Evolutionary conservation across 2,113 vertebrate genomes (phyloP), one percentile per base, ranked within the genome.

Genomic region (Nycticorax nycticorax): DNA sequence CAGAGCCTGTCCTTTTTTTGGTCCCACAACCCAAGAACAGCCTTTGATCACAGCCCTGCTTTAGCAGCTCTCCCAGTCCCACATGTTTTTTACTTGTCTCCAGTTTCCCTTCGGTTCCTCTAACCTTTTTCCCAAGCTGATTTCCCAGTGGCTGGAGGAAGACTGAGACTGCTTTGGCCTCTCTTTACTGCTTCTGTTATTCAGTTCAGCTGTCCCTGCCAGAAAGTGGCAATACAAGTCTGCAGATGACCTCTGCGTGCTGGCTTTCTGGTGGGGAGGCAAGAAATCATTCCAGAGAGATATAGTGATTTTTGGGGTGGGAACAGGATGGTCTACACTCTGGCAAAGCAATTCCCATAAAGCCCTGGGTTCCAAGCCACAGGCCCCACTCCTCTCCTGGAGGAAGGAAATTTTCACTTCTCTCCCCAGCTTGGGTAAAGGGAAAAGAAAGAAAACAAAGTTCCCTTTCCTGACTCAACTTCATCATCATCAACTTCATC

Each of bases 171-270:
- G 23, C 43, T 92, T 82, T 82, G 55, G 15, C 35, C 14, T 94
- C 57, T 81, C 21, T 67, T 67, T 53, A 39, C 28, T 62, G 10
- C 59, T 92, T n/a, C 56, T 67, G 24, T 14, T 48, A 60, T 28
- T 75, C 33, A 20, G 32, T n/a, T 45, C 55, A 53, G 21, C 35
- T 4, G 6, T 64, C 63, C 59, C 52, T 74, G 47, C 32, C 56
- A 39, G 14, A 8, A 81, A 48, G 39, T 17, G 9, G 43, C 3
- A 3, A 64, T n/a, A 30, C 0, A 0, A 9, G 3, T n/a, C 74
- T 69, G 57, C 35, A 80, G 62, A 72, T 64, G 43, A 60, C 27
- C 45, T 72, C 64, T 52, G 56, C 85, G 22, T 9, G 52, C 15
- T 18, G 87, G 41, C 30, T 59, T 52, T 56, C 56, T 30, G 26